These are phyloP conservation scores for Anolis apletophallus DNA, from an alignment of 2,797 vertebrate genomes.

Conservation along the genomic window DNA sequence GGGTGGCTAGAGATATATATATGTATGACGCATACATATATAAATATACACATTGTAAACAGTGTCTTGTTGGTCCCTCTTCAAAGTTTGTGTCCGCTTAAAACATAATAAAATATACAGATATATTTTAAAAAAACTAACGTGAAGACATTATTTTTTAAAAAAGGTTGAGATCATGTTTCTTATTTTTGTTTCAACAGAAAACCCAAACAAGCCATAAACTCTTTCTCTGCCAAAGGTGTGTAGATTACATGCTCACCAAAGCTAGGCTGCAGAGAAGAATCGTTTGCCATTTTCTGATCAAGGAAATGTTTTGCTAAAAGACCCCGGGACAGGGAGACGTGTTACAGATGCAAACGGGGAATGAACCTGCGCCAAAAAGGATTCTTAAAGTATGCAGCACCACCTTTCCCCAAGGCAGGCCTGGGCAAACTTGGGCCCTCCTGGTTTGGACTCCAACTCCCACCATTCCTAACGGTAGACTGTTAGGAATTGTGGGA, in stretches of 20 bases:
- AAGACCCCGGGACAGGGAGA: neutral
- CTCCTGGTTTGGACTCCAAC: no score
- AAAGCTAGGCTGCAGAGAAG: neutral
- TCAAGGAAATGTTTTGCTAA: neutral
- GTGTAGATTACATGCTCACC: neutral
- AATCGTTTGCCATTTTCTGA: accelerated
- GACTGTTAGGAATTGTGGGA: no score
- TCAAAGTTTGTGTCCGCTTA: constrained; percentile 51
- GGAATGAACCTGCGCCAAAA: neutral
- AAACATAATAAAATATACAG: constrained; percentile 43
- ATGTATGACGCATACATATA: constrained; percentile 70
- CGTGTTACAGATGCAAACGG: accelerated
- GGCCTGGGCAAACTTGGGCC: no score
- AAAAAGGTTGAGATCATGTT: constrained; percentile 40
- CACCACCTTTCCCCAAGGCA: neutral
- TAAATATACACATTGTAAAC: constrained; percentile 65
- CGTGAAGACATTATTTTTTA: constrained; percentile 67
- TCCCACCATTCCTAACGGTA: no score
- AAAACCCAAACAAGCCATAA: neutral
- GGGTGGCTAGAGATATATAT: constrained; percentile 59
- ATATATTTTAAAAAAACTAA: constrained; percentile 43
- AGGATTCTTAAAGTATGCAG: neutral
- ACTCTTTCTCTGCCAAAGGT: neutral
- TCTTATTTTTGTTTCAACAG: constrained; percentile 25
- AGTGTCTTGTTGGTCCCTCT: constrained; percentile 73